Percentiles rank a stretch among this genome's conserved stretches.
Evolutionary conservation across 2,888 invertebrate genomes (phyloP).

Genomic region (Brachypalpus laphriformis): DNA sequence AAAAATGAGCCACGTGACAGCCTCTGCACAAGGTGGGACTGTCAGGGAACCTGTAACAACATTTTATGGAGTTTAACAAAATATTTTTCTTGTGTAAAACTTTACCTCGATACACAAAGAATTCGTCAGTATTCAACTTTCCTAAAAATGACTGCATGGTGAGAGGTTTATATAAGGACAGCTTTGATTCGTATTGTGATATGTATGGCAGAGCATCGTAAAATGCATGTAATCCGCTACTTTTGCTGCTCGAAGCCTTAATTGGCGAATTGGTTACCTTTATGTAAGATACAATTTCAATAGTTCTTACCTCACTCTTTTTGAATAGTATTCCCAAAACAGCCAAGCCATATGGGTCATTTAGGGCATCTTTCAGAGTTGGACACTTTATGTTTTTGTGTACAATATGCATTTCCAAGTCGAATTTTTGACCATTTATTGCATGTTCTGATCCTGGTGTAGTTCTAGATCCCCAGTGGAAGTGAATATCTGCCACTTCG

Average conservation of each 20-base stretch:
- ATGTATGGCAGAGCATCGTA: constrained; percentile 76
- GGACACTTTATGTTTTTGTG: constrained; percentile 86
- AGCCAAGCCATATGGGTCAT: constrained; percentile 85
- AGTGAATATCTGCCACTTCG: constrained; percentile 81
- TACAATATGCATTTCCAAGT: constrained; percentile 87
- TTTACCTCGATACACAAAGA: constrained; percentile 78
- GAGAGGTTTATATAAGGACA: constrained; percentile 72
- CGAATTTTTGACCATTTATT: constrained; percentile 83
- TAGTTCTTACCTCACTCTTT: constrained; percentile 80
- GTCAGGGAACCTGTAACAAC: constrained; percentile 88
- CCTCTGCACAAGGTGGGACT: constrained; percentile 88
- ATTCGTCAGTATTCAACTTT: constrained; percentile 77
- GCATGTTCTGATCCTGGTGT: constrained; percentile 85
- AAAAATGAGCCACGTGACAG: constrained; percentile 88
- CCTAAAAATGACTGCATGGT: constrained; percentile 78
- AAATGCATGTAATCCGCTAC: constrained; percentile 76
- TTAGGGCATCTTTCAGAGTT: constrained; percentile 83
- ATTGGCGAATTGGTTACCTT: neutral
- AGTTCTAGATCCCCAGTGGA: constrained; percentile 89
- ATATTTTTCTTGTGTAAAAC: too few relatives aligned
- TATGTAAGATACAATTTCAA: too few relatives aligned
- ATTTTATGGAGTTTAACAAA: constrained; percentile 19
- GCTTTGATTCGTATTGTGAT: constrained; percentile 76
- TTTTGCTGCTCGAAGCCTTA: constrained; percentile 1
- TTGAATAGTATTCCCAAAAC: constrained; percentile 87